Conservation (phyloP, 2,888 invertebrate species). For the Norana najaformis region DNA sequence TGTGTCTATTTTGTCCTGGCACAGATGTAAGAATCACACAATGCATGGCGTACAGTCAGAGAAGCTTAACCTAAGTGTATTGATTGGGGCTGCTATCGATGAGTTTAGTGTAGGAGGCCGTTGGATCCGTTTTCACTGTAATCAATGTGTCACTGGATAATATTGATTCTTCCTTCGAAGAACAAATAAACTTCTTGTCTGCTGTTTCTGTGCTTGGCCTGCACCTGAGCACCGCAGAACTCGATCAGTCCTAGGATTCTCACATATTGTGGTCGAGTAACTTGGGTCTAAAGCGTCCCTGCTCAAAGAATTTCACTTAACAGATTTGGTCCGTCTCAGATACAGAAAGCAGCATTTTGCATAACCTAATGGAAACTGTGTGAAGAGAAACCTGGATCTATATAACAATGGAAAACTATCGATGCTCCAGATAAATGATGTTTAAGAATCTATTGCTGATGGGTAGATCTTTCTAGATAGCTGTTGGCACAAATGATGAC, state of each 20-base stretch:
- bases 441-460: not conserved
- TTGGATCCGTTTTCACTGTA: not conserved
- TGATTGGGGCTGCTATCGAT: not conserved
- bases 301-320: not conserved
- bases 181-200: conserved; percentile 5
- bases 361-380: not conserved
- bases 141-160: conserved; percentile 13
- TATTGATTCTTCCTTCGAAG: conserved; percentile 7
- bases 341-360: not conserved
- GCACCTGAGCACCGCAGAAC: not conserved
- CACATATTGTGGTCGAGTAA: not conserved
- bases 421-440: not conserved
- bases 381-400: not conserved
- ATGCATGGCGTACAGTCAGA: not conserved
- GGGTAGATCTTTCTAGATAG: not conserved
- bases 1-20: not conserved
- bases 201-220: not conserved
- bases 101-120: not conserved
- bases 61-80: not conserved
- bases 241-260: not conserved
- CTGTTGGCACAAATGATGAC: not conserved
- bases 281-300: not conserved
- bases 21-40: not conserved
- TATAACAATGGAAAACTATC: not conserved
- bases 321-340: not conserved